A percentile compares a stretch with the other conserved stretches of the same genome.
Evolutionary conservation across 2,888 invertebrate genomes (phyloP).

Genomic region (Stenolophus ochropezus): DNA sequence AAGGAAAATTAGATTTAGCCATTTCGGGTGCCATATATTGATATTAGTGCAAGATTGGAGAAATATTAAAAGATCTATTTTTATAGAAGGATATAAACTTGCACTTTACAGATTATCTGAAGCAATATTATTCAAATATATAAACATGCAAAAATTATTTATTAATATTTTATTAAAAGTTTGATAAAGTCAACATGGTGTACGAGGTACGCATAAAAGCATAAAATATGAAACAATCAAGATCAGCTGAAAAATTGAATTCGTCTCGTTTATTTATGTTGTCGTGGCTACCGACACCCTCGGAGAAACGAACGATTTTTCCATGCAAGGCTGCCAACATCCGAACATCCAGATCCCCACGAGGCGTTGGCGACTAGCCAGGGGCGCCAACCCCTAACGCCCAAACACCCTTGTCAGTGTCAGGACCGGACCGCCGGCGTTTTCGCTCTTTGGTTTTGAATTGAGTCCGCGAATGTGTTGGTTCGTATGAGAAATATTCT

Average conservation of each 20-base stretch:
- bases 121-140: not conserved
- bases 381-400: conserved; percentile 25
- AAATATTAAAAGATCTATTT: not conserved
- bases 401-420: conserved; percentile 40
- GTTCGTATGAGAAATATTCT: conserved; percentile 12
- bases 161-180: not conserved
- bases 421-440: not conserved
- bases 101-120: not conserved
- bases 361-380: conserved; percentile 27
- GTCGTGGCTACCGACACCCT: conserved; percentile 23
- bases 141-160: not conserved
- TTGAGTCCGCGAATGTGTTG: conserved; percentile 4
- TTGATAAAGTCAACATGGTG: not conserved
- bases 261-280: conserved; percentile 52
- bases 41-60: not conserved
- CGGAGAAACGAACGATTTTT: conserved; percentile 2
- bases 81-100: no score
- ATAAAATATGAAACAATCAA: conserved; percentile 52
- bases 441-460: conserved; percentile 29
- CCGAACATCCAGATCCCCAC: conserved; percentile 11
- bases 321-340: conserved; percentile 41
- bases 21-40: not conserved
- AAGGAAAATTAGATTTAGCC: not conserved
- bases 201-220: not conserved
- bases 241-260: conserved; percentile 48